Percentiles rank a stretch among this genome's conserved stretches.
phyloP scores from a whole-genome alignment of 2,113 vertebrate species.

The Cyrtonyx montezumae region DNA sequence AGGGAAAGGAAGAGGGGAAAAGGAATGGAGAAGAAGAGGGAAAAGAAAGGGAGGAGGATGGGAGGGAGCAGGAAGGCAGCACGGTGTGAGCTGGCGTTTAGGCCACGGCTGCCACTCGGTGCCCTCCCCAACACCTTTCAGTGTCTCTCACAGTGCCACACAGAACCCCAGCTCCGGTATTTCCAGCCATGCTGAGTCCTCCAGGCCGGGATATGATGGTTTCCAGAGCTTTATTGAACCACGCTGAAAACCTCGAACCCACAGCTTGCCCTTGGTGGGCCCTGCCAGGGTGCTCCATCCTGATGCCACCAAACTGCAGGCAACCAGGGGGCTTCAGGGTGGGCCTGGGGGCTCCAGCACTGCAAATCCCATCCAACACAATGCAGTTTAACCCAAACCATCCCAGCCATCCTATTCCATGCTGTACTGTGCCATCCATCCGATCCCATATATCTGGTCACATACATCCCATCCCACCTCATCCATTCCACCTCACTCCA shows the following conservation, averaged over 20 bases:
- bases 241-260: neutral
- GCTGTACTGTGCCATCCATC: neutral
- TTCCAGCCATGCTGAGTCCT: neutral
- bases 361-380: neutral
- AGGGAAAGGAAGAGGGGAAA: neutral
- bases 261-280: neutral
- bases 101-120: neutral
- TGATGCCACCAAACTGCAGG: too few relatives aligned
- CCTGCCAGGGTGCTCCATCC: too few relatives aligned
- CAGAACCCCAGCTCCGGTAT: fast-evolving
- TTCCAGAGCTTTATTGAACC: neutral
- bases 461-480: neutral
- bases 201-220: neutral
- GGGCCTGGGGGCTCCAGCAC: neutral
- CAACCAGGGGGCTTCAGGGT: fast-evolving
- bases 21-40: neutral
- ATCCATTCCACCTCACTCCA: neutral
- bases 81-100: fast-evolving
- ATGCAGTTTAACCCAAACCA: neutral
- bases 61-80: neutral
- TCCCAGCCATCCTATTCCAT: neutral
- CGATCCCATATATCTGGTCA: neutral
- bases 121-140: neutral
- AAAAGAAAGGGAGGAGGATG: neutral
- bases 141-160: neutral